These are phyloP conservation scores for Apodemia duryi DNA, from an alignment of 2,888 invertebrate genomes.

Conservation along the genomic window DNA sequence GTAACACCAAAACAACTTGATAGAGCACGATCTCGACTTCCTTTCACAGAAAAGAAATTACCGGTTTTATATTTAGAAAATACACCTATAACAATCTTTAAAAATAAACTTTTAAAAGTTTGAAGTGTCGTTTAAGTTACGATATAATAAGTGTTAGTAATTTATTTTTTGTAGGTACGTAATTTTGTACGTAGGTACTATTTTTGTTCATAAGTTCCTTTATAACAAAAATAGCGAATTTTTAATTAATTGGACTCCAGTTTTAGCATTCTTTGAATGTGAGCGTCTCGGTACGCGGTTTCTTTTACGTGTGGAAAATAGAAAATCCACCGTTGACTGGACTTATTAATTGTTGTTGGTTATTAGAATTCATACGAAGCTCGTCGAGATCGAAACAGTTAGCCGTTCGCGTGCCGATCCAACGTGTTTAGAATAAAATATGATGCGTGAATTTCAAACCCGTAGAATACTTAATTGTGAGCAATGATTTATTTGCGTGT, in stretches of 20 bases:
- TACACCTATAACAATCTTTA: constrained; percentile 13
- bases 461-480: constrained; percentile 43
- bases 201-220: too few relatives aligned
- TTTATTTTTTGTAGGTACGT: neutral
- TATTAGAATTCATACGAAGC: constrained; percentile 70
- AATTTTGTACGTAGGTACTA: too few relatives aligned
- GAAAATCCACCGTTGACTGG: constrained; percentile 78
- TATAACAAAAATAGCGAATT: constrained; percentile 7
- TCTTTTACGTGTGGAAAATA: constrained; percentile 79
- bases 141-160: neutral
- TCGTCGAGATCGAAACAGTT: constrained; percentile 67
- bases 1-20: constrained; percentile 43
- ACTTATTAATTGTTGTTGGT: constrained; percentile 69
- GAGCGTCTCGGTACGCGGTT: constrained; percentile 62
- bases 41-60: constrained; percentile 42
- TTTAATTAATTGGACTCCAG: constrained; percentile 27
- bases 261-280: constrained; percentile 68
- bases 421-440: constrained; percentile 67
- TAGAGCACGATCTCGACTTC: constrained; percentile 36
- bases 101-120: constrained; percentile 3
- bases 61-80: constrained; percentile 17
- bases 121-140: neutral
- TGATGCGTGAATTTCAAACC: constrained; percentile 43
- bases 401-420: constrained; percentile 60
- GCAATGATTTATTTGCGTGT: constrained; percentile 37